phyloP scores from a whole-genome alignment of 2,797 vertebrate genomes.

The Paratrypauchen microcephalus region DNA sequence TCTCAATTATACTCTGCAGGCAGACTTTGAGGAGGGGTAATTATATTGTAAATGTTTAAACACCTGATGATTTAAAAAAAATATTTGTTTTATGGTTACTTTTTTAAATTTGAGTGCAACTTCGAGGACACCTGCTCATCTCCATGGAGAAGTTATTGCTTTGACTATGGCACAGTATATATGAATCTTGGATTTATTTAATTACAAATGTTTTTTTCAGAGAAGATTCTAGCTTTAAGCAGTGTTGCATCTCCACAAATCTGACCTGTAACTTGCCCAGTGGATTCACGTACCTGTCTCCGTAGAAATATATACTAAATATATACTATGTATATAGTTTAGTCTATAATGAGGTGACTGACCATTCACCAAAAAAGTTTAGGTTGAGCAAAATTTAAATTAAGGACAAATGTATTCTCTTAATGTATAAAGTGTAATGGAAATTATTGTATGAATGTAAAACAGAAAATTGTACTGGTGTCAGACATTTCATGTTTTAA shows the following conservation, averaged over 20 bases:
- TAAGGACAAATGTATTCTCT: not conserved
- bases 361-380: no score
- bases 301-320: no score
- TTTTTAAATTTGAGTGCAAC: not conserved
- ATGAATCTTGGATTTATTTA: no score
- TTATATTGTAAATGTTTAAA: not conserved
- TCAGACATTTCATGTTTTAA: constrained; percentile 1
- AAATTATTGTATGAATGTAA: not conserved
- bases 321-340: no score
- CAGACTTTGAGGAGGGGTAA: not conserved
- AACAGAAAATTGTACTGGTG: not conserved
- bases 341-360: no score
- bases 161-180: not conserved
- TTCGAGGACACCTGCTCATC: not conserved
- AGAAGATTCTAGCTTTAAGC: no score
- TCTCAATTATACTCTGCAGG: not conserved
- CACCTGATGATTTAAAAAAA: no score
- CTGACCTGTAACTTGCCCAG: not conserved
- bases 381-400: not conserved
- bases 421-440: not conserved
- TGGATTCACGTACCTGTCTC: no score
- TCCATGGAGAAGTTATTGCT: not conserved
- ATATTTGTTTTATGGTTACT: not conserved
- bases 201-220: no score
- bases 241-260: not conserved